Evolutionary conservation across 2,888 invertebrate genomes (phyloP), one percentile per base, ranked within the genome.

Genomic region (Isoperla grammatica): DNA sequence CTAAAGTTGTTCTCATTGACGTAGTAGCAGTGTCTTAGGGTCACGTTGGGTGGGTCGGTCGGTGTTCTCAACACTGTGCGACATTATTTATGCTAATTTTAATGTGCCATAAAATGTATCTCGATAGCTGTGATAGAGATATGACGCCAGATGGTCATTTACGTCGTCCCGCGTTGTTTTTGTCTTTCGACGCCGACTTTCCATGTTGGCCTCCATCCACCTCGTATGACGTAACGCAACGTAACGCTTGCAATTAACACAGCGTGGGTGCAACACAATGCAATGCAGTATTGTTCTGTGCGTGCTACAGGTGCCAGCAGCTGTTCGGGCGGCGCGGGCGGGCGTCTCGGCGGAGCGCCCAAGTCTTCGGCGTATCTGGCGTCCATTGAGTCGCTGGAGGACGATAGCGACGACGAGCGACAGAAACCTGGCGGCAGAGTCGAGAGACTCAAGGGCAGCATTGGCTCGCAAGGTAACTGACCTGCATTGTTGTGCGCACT

Each of bases 311-410:
- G 75, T 65, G 75, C 75, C 61, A 75, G 74, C 71, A 74, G 87
- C 0, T 85, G 86, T 60, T 86, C 84, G 0, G 83, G 81, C 63
- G 84, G 83, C 55, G 81, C 81, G 42, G 84, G 83, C 56, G 81
- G 81, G 43, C 81, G 81, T 65, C 81, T 84, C 68, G 80, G 85
- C 66, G 83, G 83, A 29, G 66, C 61, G 20, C 65, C 62, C 56
- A 66, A 65, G 64, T 64, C 65, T 67, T 87, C 86, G 42, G 88
- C 89, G 13, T 92, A 92, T 74, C 77, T 92, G 71, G 92, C 93
- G 57, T 92, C 91, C 37, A 89, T 90, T 56, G 94, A 93, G 73
- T 91, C 91, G 67, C 77, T 93, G 67, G 91, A 88, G 61, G 89
- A 90, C 69, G 85, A 70, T 61, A 68, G 68, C 61, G 70, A 70